phyloP scores from a whole-genome alignment of 2,797 vertebrate genomes.

The Xerus rutilus region DNA sequence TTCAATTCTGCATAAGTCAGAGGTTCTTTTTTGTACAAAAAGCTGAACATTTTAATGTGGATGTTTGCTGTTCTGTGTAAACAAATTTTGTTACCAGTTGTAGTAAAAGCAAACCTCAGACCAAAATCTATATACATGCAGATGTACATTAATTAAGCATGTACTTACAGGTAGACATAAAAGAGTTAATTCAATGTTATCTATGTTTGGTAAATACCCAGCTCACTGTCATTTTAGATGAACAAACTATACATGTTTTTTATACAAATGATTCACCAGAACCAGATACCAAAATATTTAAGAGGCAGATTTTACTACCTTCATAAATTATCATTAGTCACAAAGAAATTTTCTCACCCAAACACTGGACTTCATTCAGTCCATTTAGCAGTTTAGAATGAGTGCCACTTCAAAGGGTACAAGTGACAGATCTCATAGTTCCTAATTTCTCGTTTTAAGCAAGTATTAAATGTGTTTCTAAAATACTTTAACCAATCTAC shows the following conservation, averaged over 20 bases:
- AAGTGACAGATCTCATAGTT: background rate
- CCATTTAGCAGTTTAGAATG: background rate
- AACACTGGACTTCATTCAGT: background rate
- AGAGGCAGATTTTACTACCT: background rate
- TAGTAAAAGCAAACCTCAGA: conserved; percentile 1
- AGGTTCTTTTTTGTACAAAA: conserved; percentile 10
- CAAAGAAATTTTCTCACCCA: conserved; percentile 1
- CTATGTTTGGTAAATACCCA: background rate
- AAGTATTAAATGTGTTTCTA: background rate
- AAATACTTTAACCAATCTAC: conserved; percentile 5
- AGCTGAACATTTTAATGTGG: conserved; percentile 24
- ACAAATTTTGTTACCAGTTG: background rate
- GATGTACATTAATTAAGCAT: background rate
- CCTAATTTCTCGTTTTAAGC: background rate
- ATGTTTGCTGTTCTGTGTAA: background rate
- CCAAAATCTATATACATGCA: background rate
- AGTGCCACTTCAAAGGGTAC: background rate
- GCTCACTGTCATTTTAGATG: background rate
- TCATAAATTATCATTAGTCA: background rate
- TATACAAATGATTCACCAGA: background rate
- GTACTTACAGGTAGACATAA: background rate
- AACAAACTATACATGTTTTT: background rate
- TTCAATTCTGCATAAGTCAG: background rate
- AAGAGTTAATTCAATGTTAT: conserved; percentile 8
- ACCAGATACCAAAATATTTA: background rate